Conservation (phyloP, 2,888 invertebrate genomes). For the Ophioninae sp. region DNA sequence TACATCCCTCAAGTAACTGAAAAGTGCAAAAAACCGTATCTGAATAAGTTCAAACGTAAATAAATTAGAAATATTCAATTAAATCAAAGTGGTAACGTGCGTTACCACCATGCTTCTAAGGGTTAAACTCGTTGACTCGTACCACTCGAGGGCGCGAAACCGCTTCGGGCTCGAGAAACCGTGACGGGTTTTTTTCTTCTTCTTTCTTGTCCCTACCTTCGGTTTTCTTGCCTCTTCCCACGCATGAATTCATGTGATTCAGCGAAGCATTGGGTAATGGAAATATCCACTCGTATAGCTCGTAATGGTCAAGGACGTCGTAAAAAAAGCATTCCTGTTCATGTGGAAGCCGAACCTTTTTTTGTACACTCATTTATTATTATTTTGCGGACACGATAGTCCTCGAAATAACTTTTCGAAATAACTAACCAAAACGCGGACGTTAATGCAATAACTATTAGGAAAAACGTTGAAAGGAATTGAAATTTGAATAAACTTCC, state of each 20-base stretch:
- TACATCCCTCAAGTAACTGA: too few relatives aligned
- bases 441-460: not conserved
- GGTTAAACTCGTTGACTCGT: slow-evolving; percentile 33
- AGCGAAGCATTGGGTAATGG: slow-evolving; percentile 24
- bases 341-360: not conserved
- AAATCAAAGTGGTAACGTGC: too few relatives aligned
- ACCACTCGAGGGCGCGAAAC: slow-evolving; percentile 53
- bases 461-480: too few relatives aligned
- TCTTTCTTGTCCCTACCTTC: not conserved
- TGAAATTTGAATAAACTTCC: too few relatives aligned
- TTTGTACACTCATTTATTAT: not conserved
- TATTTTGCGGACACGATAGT: not conserved
- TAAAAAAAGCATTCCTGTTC: not conserved
- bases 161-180: not conserved
- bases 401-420: not conserved
- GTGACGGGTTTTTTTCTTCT: not conserved
- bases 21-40: too few relatives aligned
- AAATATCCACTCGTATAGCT: slow-evolving; percentile 28
- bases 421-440: not conserved
- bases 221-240: not conserved
- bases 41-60: too few relatives aligned
- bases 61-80: too few relatives aligned
- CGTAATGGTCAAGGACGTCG: slow-evolving; percentile 39
- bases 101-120: too few relatives aligned
- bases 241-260: slow-evolving; percentile 33